Evolutionary conservation across 2,113 vertebrate genomes (phyloP).

Genomic region (Phylloscopus trochilus): DNA sequence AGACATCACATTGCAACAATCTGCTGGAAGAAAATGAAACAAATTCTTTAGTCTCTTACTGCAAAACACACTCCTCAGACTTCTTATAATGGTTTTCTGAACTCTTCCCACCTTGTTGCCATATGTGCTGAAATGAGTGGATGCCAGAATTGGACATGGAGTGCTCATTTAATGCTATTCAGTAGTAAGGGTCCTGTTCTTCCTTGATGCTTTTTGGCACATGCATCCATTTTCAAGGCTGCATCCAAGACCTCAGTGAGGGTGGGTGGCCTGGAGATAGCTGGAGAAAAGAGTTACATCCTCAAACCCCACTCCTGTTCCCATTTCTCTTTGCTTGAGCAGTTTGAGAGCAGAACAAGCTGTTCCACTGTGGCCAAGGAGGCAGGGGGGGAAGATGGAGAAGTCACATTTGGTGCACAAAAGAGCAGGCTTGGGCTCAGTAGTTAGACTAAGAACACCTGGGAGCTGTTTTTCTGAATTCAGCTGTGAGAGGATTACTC

Average conservation of each 20-base stretch:
- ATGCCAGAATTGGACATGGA: not conserved
- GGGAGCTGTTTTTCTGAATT: not conserved
- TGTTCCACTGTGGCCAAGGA: not conserved
- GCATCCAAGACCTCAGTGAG: not conserved
- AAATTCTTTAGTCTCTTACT: not conserved
- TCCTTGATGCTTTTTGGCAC: not conserved
- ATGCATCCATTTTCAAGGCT: not conserved
- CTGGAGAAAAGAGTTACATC: not conserved
- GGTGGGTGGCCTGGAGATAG: not conserved
- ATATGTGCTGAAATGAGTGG: not conserved
- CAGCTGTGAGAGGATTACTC: not conserved
- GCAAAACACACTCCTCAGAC: not conserved
- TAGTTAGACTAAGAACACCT: not conserved
- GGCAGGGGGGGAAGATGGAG: not conserved
- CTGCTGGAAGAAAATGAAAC: not conserved
- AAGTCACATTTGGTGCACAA: not conserved
- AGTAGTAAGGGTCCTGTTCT: not conserved
- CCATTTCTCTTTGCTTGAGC: not conserved
- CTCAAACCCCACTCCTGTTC: not conserved
- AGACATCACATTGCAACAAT: not conserved
- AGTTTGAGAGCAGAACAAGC: not conserved
- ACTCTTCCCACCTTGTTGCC: constrained; percentile 4
- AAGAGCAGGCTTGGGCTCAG: not conserved
- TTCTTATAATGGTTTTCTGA: not conserved
- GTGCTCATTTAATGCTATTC: not conserved